Evolutionary conservation across 2,113 vertebrate species (phyloP).

Genomic region (Gavialis gangeticus): DNA sequence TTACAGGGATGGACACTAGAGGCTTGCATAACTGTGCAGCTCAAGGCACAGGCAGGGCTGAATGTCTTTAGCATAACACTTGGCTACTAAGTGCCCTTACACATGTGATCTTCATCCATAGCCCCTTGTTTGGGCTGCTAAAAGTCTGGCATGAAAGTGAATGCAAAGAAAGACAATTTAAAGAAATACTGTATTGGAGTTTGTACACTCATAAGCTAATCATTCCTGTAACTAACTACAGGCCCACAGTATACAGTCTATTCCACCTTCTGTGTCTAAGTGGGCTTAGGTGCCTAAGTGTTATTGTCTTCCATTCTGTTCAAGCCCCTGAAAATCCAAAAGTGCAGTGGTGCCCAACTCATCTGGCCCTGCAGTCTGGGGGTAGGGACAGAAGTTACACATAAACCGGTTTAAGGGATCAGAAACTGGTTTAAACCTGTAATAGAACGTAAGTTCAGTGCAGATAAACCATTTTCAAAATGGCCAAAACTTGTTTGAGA

Average conservation of each 20-base stretch:
- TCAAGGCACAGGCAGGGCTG: not conserved
- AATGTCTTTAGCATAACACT: not conserved
- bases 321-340: no score
- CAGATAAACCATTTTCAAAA: no score
- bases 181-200: not conserved
- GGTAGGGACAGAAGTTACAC: no score
- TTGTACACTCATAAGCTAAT: not conserved
- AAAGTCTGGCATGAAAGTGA: not conserved
- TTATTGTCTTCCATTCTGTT: no score
- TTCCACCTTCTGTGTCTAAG: no score
- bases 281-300: no score
- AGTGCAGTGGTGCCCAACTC: no score
- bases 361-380: no score
- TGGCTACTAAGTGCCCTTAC: not conserved
- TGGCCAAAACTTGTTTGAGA: no score
- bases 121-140: rapidly evolving
- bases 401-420: no score
- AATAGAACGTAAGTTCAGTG: no score
- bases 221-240: not conserved
- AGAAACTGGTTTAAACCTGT: no score
- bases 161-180: not conserved
- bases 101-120: rapidly evolving
- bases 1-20: not conserved
- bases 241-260: not conserved
- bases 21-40: not conserved